phyloP scores from a whole-genome alignment of 2,888 invertebrate genomes.

The Priapulus caudatus region DNA sequence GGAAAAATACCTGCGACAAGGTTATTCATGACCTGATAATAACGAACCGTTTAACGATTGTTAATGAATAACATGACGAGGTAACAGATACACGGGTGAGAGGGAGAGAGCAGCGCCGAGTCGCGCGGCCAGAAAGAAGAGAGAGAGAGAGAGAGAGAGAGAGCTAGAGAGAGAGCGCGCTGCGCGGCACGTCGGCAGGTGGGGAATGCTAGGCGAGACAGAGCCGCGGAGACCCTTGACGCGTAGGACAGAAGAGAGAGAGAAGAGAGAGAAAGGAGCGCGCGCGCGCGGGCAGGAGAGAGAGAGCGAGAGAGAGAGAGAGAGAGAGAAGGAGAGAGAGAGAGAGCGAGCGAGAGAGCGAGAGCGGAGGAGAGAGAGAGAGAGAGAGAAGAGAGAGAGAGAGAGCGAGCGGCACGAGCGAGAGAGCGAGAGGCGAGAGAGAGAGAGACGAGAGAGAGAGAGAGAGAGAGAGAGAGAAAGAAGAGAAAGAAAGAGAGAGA shows the following conservation, averaged over 20 bases:
- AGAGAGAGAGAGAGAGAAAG: conserved; percentile 3
- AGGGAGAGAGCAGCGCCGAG: not conserved
- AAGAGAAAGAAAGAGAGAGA: conserved; percentile 3
- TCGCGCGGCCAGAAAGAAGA: not conserved
- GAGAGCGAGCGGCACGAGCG: no score
- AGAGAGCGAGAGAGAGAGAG: conserved; percentile 1
- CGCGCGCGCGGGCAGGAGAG: no score
- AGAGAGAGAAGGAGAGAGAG: conserved; percentile 3
- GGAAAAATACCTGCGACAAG: no score
- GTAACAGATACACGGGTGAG: no score
- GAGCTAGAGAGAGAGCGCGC: not conserved
- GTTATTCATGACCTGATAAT: no score
- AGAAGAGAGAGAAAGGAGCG: not conserved
- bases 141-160: not conserved
- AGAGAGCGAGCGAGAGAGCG: not conserved
- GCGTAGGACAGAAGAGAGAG: not conserved
- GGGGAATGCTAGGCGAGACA: not conserved
- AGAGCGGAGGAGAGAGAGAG: conserved; percentile 1
- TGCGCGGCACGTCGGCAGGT: no score
- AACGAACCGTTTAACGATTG: no score
- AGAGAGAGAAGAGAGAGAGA: conserved; percentile 3
- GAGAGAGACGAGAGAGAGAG: not conserved
- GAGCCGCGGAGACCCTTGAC: not conserved
- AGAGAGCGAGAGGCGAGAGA: no score
- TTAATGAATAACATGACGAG: no score